A percentile compares a stretch with the other conserved stretches of the same genome.
phyloP scores from a whole-genome alignment of 2,888 invertebrate species.

The Tachystola acroxantha region DNA sequence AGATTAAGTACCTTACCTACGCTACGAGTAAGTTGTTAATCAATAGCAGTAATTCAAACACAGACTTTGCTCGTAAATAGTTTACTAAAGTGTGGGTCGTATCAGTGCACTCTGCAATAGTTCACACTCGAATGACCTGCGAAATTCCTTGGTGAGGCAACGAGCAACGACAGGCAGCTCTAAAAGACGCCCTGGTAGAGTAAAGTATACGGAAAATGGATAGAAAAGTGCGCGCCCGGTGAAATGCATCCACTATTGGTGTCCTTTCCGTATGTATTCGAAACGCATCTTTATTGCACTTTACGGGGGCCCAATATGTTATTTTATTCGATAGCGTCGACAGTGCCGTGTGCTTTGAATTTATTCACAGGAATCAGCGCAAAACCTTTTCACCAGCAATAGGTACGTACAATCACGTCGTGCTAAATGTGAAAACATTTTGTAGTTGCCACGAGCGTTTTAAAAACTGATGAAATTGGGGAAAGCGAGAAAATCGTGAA shows the following conservation, averaged over 20 bases:
- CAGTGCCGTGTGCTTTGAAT: slow-evolving; percentile 2
- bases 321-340: slow-evolving; percentile 11
- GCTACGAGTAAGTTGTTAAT: too few species aligned
- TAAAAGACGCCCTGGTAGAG: slow-evolving; percentile 41
- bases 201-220: slow-evolving; percentile 47
- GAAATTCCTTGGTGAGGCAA: slow-evolving; percentile 41
- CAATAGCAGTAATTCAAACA: too few species aligned
- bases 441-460: background rate
- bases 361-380: background rate
- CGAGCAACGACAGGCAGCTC: slow-evolving; percentile 38
- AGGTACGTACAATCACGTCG: background rate
- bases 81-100: slow-evolving; percentile 11
- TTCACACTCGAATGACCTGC: slow-evolving; percentile 49
- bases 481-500: too few species aligned
- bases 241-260: slow-evolving; percentile 55
- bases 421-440: background rate
- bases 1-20: too few species aligned
- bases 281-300: slow-evolving; percentile 23
- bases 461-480: background rate
- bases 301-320: slow-evolving; percentile 14
- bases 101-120: slow-evolving; percentile 30
- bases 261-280: slow-evolving; percentile 19
- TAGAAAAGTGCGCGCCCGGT: slow-evolving; percentile 40
- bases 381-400: background rate
- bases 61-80: too few species aligned